A percentile compares a stretch with the other conserved stretches of the same genome.
Evolutionary conservation across 2,888 invertebrate species (phyloP).

Genomic region (Ennomos erosarius): DNA sequence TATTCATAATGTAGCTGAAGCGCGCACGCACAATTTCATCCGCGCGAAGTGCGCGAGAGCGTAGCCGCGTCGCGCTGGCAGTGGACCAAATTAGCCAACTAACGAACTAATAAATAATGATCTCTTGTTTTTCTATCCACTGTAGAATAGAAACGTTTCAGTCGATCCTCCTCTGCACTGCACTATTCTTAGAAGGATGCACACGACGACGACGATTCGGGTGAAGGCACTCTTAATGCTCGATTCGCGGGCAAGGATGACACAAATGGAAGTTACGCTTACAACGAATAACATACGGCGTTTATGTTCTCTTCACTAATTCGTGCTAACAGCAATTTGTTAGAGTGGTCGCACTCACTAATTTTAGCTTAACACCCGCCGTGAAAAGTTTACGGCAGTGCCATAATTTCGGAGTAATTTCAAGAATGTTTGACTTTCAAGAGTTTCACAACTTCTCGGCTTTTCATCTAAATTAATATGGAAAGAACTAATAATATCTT

Average conservation of each 20-base stretch:
- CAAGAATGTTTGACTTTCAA: slow-evolving; percentile 77
- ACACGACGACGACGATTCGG: slow-evolving; percentile 80
- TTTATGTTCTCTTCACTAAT: slow-evolving; percentile 74
- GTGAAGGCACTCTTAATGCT: slow-evolving; percentile 82
- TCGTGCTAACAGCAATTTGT: slow-evolving; percentile 78
- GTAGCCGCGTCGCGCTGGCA: slow-evolving; percentile 78
- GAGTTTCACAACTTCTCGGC: slow-evolving; percentile 65
- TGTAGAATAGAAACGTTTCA: slow-evolving; percentile 80
- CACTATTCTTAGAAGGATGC: slow-evolving; percentile 78
- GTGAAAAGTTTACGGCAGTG: slow-evolving; percentile 78
- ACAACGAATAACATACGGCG: slow-evolving; percentile 61
- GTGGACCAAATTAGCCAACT: slow-evolving; percentile 84
- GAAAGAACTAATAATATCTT: slow-evolving; percentile 38
- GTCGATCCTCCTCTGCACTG: slow-evolving; percentile 64
- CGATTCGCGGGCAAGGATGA: slow-evolving; percentile 73
- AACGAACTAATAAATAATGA: slow-evolving; percentile 85
- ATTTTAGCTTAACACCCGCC: slow-evolving; percentile 78
- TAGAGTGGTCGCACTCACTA: slow-evolving; percentile 76
- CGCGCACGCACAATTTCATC: slow-evolving; percentile 78
- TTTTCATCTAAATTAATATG: slow-evolving; percentile 66
- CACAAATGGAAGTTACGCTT: slow-evolving; percentile 59
- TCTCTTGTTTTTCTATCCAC: slow-evolving; percentile 84
- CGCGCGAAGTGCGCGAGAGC: slow-evolving; percentile 76
- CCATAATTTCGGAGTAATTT: slow-evolving; percentile 80
- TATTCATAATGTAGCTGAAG: slow-evolving; percentile 55